Conservation (phyloP, 2,797 vertebrate genomes). For the Falco naumanni region DNA sequence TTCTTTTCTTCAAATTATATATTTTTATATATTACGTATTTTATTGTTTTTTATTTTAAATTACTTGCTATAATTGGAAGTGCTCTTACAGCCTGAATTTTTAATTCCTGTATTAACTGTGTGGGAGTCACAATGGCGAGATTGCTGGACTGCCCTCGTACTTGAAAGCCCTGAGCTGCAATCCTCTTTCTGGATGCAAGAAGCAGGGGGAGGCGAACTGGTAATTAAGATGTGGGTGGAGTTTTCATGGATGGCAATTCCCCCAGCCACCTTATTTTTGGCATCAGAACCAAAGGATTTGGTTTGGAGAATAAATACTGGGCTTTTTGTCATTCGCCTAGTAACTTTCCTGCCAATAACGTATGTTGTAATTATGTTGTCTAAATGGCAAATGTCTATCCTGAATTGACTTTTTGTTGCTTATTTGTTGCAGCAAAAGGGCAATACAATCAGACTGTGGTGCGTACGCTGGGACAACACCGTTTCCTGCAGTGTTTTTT, state of each 20-base stretch:
- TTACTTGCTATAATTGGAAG: neutral
- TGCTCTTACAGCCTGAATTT: neutral
- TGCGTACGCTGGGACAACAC: rapidly evolving
- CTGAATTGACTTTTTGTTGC: neutral
- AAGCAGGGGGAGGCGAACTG: neutral
- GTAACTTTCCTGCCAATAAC: neutral
- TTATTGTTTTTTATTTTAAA: neutral
- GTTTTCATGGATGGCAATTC: neutral
- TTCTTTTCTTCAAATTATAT: neutral
- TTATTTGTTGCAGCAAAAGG: neutral
- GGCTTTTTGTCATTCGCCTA: neutral
- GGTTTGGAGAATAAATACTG: neutral
- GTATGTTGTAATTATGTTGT: neutral
- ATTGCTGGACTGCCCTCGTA: neutral
- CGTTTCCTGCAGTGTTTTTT: neutral
- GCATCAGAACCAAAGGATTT: neutral
- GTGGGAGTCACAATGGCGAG: neutral
- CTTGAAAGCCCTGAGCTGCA: neutral
- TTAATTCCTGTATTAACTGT: neutral
- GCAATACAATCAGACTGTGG: neutral
- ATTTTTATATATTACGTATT: neutral
- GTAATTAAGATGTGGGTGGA: neutral
- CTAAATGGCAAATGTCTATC: neutral
- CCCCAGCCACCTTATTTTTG: neutral
- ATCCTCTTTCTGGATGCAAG: neutral